These are phyloP conservation scores for Drosophila emarginata DNA, from an alignment of 2,888 invertebrate species.

Conservation along the genomic window DNA sequence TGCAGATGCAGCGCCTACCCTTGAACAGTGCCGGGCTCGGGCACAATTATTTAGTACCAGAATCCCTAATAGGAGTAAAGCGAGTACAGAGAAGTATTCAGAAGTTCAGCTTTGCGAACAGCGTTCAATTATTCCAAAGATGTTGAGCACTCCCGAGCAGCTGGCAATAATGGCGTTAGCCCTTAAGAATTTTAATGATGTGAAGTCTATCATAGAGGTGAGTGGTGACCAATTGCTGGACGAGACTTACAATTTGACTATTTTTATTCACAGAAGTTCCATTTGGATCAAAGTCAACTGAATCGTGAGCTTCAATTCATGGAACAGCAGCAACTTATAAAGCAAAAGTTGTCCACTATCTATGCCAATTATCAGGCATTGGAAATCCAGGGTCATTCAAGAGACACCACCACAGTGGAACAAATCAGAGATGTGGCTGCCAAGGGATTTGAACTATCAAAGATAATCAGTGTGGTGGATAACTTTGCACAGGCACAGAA, in stretches of 20 bases:
- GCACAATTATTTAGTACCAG: slow-evolving; percentile 40
- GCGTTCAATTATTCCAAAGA: slow-evolving; percentile 81
- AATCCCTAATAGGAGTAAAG: slow-evolving; percentile 27
- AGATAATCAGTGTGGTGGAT: slow-evolving; percentile 85
- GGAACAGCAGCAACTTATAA: slow-evolving; percentile 84
- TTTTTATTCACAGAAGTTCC: slow-evolving; percentile 85
- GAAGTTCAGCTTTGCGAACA: slow-evolving; percentile 22
- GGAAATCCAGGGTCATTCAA: slow-evolving; percentile 40
- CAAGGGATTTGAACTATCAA: slow-evolving; percentile 85
- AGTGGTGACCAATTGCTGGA: slow-evolving; percentile 41
- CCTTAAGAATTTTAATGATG: slow-evolving; percentile 88
- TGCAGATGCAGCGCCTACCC: slow-evolving; percentile 31
- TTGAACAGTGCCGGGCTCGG: slow-evolving; percentile 53
- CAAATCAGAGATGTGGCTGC: slow-evolving; percentile 84
- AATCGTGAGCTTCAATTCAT: slow-evolving; percentile 88
- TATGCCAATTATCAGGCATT: slow-evolving; percentile 78
- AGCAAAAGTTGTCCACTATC: slow-evolving; percentile 76
- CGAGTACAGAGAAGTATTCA: not conserved
- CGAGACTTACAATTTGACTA: not conserved
- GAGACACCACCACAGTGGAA: slow-evolving; percentile 74
- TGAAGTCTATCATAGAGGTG: slow-evolving; percentile 91
- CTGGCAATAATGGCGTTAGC: slow-evolving; percentile 90
- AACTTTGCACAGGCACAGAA: slow-evolving; percentile 83
- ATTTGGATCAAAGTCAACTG: slow-evolving; percentile 86
- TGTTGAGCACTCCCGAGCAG: slow-evolving; percentile 90